A percentile compares a stretch with the other conserved stretches of the same genome.
Evolutionary conservation across 2,113 vertebrate genomes (phyloP).

Genomic region (Myotis brandtii): DNA sequence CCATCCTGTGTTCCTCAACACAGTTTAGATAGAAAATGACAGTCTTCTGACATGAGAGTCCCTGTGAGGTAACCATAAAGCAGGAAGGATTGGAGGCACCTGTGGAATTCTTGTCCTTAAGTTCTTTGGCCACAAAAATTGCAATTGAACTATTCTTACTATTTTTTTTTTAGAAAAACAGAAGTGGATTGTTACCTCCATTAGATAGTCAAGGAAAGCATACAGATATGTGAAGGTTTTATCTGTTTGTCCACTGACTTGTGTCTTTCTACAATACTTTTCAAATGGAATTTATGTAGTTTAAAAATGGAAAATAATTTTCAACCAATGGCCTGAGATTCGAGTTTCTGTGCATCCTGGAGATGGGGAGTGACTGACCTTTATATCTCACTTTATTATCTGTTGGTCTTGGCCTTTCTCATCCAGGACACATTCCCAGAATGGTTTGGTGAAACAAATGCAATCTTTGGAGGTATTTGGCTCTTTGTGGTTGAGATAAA

Average conservation of each 20-base stretch:
- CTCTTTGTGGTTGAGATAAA: conserved; percentile 66
- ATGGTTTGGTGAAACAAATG: conserved; percentile 7
- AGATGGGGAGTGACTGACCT: conserved; percentile 48
- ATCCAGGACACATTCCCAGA: conserved; percentile 40
- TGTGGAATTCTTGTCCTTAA: conserved; percentile 39
- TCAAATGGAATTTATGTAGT: conserved; percentile 44
- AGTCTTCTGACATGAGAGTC: not conserved
- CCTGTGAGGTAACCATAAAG: not conserved
- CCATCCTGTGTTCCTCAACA: not conserved
- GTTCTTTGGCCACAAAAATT: conserved; percentile 31
- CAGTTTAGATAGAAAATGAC: not conserved
- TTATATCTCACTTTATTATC: not conserved
- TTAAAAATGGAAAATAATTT: conserved; percentile 67
- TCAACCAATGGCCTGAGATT: not conserved
- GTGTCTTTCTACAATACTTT: conserved; percentile 46
- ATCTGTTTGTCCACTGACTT: not conserved
- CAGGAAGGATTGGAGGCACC: not conserved
- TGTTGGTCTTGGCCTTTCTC: conserved; percentile 50
- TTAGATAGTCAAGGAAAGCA: conserved; percentile 25
- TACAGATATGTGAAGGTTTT: not conserved
- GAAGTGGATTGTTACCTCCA: not conserved
- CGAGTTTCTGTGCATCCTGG: conserved; percentile 46
- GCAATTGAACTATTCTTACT: not conserved
- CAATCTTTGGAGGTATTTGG: conserved; percentile 48
- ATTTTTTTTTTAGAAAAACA: conserved; percentile 69